Percentiles rank a stretch among this genome's conserved stretches.
Evolutionary conservation across 1,140 invertebrate genomes (phyloP).

Genomic region (Anastrepha obliqua): DNA sequence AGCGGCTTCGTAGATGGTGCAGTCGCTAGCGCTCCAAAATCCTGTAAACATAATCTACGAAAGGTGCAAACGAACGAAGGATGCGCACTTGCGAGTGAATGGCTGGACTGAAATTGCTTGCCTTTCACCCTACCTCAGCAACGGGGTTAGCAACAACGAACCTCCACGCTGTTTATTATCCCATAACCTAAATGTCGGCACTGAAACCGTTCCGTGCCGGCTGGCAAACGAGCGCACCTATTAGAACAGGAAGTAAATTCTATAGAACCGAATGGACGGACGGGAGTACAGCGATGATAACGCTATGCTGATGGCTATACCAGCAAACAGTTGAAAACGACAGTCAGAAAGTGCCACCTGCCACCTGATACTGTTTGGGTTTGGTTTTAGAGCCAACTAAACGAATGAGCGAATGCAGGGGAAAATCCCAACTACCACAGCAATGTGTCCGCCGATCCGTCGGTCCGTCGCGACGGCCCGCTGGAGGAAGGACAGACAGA

Average conservation of each 20-base stretch:
- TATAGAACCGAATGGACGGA: conserved; percentile 23
- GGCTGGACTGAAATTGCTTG: background rate
- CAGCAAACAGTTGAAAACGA: conserved; percentile 18
- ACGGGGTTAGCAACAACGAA: background rate
- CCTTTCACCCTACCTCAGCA: background rate
- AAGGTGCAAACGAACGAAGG: conserved; percentile 38
- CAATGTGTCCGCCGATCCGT: background rate
- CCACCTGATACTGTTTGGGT: background rate
- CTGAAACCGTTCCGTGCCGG: background rate
- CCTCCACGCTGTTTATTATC: conserved; percentile 4
- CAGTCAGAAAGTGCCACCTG: conserved; percentile 24
- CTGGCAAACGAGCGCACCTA: background rate
- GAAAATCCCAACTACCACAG: background rate
- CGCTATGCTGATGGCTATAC: background rate
- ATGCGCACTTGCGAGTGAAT: background rate
- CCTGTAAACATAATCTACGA: conserved; percentile 21
- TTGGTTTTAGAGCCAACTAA: background rate
- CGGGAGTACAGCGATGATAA: conserved; percentile 25
- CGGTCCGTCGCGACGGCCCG: background rate
- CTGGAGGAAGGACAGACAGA: background rate
- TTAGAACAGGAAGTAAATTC: conserved; percentile 42
- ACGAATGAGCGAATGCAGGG: background rate
- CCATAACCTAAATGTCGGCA: background rate
- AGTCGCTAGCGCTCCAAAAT: background rate
- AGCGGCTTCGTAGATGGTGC: background rate